Evolutionary conservation across 2,888 invertebrate genomes (phyloP).

Genomic region (Dicycla oo): DNA sequence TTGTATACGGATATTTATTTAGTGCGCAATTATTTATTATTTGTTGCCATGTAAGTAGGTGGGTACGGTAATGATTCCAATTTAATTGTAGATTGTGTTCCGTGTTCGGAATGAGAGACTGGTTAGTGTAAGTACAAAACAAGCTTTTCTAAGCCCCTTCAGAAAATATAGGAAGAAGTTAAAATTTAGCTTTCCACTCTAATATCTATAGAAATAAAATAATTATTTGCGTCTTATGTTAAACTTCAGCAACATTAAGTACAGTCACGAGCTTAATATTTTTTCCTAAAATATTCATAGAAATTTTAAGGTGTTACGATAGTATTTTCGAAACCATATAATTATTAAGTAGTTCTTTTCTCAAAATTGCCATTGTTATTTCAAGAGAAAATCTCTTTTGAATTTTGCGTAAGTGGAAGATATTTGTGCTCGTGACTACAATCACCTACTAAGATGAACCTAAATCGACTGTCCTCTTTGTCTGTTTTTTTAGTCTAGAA

Average conservation of each 20-base stretch:
- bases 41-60: constrained; percentile 73
- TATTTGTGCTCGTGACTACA: background rate
- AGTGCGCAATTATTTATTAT: constrained; percentile 75
- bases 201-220: background rate
- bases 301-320: background rate
- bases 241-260: background rate
- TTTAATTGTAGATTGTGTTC: constrained; percentile 73
- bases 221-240: background rate
- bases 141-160: background rate
- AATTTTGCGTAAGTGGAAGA: background rate
- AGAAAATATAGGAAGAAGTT: background rate
- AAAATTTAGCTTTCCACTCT: background rate
- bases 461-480: background rate
- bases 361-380: background rate
- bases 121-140: background rate
- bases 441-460: background rate
- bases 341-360: background rate
- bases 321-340: background rate
- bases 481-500: background rate
- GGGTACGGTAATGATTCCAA: constrained; percentile 75
- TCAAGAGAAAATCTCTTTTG: background rate
- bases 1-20: constrained; percentile 70
- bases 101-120: constrained; percentile 67
- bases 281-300: background rate
- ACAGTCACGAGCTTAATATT: background rate